Percentiles rank a stretch among this genome's conserved stretches.
These are phyloP conservation scores for Raja brachyura DNA, from an alignment of 2,113 vertebrate species.

Conservation along the genomic window DNA sequence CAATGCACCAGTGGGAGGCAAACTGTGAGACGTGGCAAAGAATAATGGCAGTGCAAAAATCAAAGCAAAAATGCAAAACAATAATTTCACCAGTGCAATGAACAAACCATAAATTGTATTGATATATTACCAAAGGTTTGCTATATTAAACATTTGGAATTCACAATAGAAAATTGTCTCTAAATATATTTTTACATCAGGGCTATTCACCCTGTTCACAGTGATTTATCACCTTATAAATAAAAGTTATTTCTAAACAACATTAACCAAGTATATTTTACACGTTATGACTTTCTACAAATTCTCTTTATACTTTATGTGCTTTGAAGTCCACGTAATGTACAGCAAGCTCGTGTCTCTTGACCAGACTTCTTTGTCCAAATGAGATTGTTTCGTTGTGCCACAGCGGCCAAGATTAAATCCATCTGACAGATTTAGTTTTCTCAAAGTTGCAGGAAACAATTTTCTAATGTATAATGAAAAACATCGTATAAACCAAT, in stretches of 20 bases:
- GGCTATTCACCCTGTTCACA: background rate
- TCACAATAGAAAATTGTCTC: background rate
- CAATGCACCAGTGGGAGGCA: too few relatives aligned
- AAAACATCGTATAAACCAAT: background rate
- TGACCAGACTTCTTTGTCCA: background rate
- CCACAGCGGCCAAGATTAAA: background rate
- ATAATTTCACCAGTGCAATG: background rate
- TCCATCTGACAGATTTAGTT: background rate
- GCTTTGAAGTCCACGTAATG: background rate
- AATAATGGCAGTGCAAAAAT: background rate
- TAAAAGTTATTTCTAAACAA: background rate
- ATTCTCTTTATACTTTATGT: background rate
- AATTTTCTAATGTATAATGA: background rate
- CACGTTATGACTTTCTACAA: background rate
- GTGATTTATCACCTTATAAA: background rate
- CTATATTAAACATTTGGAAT: background rate
- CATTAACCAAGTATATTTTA: background rate
- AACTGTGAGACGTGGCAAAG: too few relatives aligned
- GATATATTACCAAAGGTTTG: background rate
- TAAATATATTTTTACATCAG: background rate
- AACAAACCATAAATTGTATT: background rate
- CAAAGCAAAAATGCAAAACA: background rate
- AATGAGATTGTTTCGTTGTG: background rate
- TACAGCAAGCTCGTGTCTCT: background rate
- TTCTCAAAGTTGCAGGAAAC: background rate